A percentile compares a stretch with the other conserved stretches of the same genome.
Evolutionary conservation across 2,888 invertebrate species (phyloP).

Genomic region (Chrysolina oricalcia): DNA sequence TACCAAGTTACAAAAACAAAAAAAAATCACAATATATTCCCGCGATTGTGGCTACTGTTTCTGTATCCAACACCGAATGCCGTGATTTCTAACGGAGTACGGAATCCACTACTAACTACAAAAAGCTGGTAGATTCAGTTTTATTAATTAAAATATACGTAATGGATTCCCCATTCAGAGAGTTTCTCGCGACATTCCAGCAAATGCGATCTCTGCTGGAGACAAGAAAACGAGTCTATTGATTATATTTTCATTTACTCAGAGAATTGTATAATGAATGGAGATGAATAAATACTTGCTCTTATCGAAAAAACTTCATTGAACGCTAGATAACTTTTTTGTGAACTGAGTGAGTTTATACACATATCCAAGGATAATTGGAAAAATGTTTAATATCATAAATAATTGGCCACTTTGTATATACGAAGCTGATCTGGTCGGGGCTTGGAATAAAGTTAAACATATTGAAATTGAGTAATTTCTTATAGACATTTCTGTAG

Average conservation of each 20-base stretch:
- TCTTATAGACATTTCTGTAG: too few relatives aligned
- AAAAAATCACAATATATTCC: neutral
- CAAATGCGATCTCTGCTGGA: neutral
- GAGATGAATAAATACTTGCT: neutral
- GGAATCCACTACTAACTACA: conserved; percentile 23
- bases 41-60: neutral
- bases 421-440: too few relatives aligned
- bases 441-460: too few relatives aligned
- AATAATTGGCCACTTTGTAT: too few relatives aligned
- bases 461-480: too few relatives aligned
- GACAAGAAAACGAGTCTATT: conserved; percentile 18
- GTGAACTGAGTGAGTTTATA: neutral
- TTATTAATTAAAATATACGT: conserved; percentile 29
- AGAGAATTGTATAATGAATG: neutral
- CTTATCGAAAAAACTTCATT: neutral
- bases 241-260: conserved; percentile 3
- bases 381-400: neutral
- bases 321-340: neutral
- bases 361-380: neutral
- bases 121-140: conserved; percentile 28
- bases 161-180: conserved; percentile 30
- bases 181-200: conserved; percentile 26
- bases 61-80: neutral
- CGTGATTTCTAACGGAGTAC: conserved; percentile 30
- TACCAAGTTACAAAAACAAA: neutral